Percentiles rank a stretch among this genome's conserved stretches.
These are phyloP conservation scores for Pocillopora meandrina DNA, from an alignment of 92 coral and sea anemone genomes.

Conservation along the genomic window DNA sequence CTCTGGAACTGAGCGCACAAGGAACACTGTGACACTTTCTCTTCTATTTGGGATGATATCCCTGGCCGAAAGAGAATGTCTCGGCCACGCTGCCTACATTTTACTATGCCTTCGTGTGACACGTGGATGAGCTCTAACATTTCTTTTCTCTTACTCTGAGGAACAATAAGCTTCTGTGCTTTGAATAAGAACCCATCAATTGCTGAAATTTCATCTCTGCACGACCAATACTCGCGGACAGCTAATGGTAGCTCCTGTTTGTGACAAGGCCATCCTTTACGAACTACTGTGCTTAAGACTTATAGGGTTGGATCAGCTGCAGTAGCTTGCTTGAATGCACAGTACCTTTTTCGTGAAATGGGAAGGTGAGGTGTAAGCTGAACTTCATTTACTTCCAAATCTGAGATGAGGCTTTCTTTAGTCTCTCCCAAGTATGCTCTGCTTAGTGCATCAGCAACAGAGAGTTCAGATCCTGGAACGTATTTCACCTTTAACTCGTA, in stretches of 20 bases:
- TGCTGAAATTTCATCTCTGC: conserved; percentile 7
- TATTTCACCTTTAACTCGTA: conserved; percentile 24
- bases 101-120: conserved; percentile 7
- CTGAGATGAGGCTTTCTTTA: too few species aligned
- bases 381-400: not conserved
- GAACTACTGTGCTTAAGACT: not conserved
- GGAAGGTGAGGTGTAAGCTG: not conserved
- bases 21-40: too few species aligned
- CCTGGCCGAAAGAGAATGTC: conserved; percentile 17
- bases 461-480: too few species aligned
- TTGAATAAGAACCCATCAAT: conserved; percentile 20
- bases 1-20: too few species aligned
- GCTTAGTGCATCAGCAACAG: too few species aligned
- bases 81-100: conserved; percentile 23
- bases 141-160: conserved; percentile 1
- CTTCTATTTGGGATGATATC: conserved; percentile 13
- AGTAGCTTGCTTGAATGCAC: conserved; percentile 2
- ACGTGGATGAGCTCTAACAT: conserved; percentile 16
- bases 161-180: conserved; percentile 8
- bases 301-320: not conserved
- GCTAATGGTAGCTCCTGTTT: not conserved
- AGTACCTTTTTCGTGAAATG: not conserved
- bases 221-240: conserved; percentile 20
- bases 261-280: conserved; percentile 14
- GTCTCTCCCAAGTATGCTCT: not conserved